Evolutionary conservation across 2,888 invertebrate species (phyloP).

Genomic region (Cerastis rubricosa): DNA sequence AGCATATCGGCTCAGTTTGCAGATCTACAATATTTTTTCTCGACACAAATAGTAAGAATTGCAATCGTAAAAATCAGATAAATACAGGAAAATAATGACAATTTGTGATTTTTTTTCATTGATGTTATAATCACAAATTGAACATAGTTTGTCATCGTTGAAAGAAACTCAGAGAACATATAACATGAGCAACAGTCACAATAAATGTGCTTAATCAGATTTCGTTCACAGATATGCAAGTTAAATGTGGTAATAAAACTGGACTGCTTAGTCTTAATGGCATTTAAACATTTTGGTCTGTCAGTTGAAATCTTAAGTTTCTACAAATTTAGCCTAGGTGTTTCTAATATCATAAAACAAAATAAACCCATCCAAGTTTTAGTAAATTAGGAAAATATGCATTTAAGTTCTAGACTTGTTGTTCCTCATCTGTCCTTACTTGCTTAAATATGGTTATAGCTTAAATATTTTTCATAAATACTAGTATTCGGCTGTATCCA

Average conservation of each 20-base stretch:
- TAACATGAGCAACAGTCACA: neutral
- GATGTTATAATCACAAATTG: no score
- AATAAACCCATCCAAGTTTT: neutral
- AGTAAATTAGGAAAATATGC: neutral
- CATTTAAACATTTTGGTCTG: neutral
- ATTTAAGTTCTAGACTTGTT: neutral
- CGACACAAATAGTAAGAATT: neutral
- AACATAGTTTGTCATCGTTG: neutral
- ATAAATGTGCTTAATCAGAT: conserved; percentile 16
- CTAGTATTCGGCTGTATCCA: neutral
- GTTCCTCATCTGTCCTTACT: neutral
- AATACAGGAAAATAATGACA: neutral
- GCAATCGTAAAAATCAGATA: neutral
- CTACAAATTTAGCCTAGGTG: neutral
- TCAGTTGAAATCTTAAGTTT: neutral
- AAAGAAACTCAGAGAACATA: neutral
- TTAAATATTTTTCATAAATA: neutral
- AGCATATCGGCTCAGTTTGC: neutral
- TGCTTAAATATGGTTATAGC: neutral
- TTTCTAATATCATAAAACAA: neutral
- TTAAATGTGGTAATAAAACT: neutral
- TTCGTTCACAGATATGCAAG: conserved; percentile 3
- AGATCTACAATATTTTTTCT: neutral
- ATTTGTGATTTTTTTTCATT: no score
- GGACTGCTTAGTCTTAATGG: neutral